These are phyloP conservation scores for Aurelia coerulea DNA, from an alignment of 30 jellyfish, hydroid and myxozoan species.

Conservation along the genomic window DNA sequence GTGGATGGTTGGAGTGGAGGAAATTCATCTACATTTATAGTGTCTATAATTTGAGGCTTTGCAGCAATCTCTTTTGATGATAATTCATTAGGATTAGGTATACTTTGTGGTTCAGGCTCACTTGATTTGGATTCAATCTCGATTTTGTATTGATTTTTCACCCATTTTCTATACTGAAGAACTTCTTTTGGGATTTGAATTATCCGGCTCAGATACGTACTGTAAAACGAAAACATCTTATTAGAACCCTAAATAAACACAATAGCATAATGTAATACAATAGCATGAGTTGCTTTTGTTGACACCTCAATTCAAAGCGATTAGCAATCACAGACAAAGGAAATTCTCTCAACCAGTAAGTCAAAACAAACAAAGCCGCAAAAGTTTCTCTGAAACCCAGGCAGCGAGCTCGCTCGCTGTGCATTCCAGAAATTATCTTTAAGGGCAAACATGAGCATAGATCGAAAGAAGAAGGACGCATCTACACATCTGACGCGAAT, in stretches of 20 bases:
- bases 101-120: background rate
- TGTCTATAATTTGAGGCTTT: constrained; percentile 5
- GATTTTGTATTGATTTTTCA: constrained; percentile 30
- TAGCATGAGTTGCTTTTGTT: too few species aligned
- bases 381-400: too few species aligned
- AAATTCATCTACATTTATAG: constrained; percentile 21
- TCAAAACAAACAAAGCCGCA: too few species aligned
- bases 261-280: too few species aligned
- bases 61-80: background rate
- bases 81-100: background rate
- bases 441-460: too few species aligned
- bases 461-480: too few species aligned
- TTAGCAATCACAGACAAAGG: too few species aligned
- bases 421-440: too few species aligned
- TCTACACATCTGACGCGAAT: too few species aligned
- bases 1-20: constrained; percentile 41
- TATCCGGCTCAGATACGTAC: constrained; percentile 95
- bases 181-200: constrained; percentile 81
- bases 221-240: background rate
- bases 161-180: constrained; percentile 83
- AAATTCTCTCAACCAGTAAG: too few species aligned
- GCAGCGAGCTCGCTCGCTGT: too few species aligned
- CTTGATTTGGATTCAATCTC: background rate
- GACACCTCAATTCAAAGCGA: too few species aligned
- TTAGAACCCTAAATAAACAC: background rate